A percentile compares a stretch with the other conserved stretches of the same genome.
Evolutionary conservation across 2,113 vertebrate genomes (phyloP).

Genomic region (Xiphias gladius): DNA sequence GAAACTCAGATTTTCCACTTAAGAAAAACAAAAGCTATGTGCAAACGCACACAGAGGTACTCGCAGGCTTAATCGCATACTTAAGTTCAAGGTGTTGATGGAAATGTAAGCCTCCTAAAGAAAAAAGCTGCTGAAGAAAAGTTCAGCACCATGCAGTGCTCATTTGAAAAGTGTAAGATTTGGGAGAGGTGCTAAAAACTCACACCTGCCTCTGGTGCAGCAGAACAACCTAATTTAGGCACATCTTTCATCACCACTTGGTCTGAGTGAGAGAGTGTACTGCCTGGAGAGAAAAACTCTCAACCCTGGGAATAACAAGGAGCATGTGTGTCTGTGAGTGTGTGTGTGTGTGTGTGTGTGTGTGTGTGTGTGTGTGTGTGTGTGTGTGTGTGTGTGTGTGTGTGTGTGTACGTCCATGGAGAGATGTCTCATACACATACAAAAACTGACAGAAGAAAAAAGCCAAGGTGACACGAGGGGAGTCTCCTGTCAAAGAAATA

Average conservation of each 20-base stretch:
- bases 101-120: slow-evolving; percentile 33
- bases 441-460: slow-evolving; percentile 45
- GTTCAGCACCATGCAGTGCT: slow-evolving; percentile 33
- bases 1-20: slow-evolving; percentile 35
- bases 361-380: neutral
- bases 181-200: slow-evolving; percentile 54
- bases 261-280: slow-evolving; percentile 21
- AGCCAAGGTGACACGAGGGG: slow-evolving; percentile 39
- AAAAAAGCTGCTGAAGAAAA: slow-evolving; percentile 49
- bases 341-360: neutral
- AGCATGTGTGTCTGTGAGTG: neutral
- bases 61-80: slow-evolving; percentile 16
- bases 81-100: slow-evolving; percentile 43
- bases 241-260: slow-evolving; percentile 56
- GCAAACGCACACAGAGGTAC: slow-evolving; percentile 6
- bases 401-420: slow-evolving; percentile 1
- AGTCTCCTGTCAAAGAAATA: slow-evolving; percentile 4
- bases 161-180: slow-evolving; percentile 48
- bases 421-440: slow-evolving; percentile 29
- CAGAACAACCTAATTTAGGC: slow-evolving; percentile 66
- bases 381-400: neutral
- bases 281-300: slow-evolving; percentile 32
- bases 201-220: slow-evolving; percentile 48
- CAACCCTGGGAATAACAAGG: slow-evolving; percentile 39
- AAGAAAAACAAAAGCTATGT: slow-evolving; percentile 31